Evolutionary conservation across 2,888 invertebrate genomes (phyloP).

Genomic region (Acronicta psi): DNA sequence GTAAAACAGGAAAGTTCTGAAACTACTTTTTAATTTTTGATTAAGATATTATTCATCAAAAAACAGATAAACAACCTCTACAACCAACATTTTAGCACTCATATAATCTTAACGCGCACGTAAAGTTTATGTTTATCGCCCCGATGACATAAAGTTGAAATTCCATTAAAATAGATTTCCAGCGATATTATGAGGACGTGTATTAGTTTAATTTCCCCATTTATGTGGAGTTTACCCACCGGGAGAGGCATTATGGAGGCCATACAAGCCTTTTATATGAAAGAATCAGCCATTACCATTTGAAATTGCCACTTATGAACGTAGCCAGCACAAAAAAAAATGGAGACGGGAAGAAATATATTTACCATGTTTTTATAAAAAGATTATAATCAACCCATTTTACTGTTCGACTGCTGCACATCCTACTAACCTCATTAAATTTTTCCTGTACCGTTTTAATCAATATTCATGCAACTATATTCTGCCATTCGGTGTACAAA

Average conservation of each 20-base stretch:
- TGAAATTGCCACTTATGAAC: slow-evolving; percentile 69
- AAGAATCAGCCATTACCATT: slow-evolving; percentile 73
- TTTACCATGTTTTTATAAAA: no score
- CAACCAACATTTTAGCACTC: slow-evolving; percentile 43
- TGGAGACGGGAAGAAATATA: no score
- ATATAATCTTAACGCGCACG: slow-evolving; percentile 51
- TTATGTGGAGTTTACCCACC: slow-evolving; percentile 66
- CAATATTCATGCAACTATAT: no score
- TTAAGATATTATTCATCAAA: slow-evolving; percentile 8
- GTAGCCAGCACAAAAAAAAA: slow-evolving; percentile 54
- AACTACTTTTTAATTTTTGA: no score
- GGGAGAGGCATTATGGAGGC: slow-evolving; percentile 64
- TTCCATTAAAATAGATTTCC: slow-evolving; percentile 58
- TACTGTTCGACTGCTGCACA: no score
- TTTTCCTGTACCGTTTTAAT: no score
- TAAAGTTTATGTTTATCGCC: slow-evolving; percentile 60
- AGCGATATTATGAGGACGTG: slow-evolving; percentile 53
- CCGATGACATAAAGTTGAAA: slow-evolving; percentile 58
- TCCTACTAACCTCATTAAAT: no score
- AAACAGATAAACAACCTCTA: slow-evolving; percentile 23
- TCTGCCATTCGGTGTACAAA: no score
- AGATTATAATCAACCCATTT: no score
- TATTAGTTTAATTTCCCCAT: slow-evolving; percentile 70
- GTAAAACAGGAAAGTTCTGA: no score
- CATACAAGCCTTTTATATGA: slow-evolving; percentile 69